phyloP scores from a whole-genome alignment of 2,797 vertebrate species.

The Parauchenoglanis punctatus region DNA sequence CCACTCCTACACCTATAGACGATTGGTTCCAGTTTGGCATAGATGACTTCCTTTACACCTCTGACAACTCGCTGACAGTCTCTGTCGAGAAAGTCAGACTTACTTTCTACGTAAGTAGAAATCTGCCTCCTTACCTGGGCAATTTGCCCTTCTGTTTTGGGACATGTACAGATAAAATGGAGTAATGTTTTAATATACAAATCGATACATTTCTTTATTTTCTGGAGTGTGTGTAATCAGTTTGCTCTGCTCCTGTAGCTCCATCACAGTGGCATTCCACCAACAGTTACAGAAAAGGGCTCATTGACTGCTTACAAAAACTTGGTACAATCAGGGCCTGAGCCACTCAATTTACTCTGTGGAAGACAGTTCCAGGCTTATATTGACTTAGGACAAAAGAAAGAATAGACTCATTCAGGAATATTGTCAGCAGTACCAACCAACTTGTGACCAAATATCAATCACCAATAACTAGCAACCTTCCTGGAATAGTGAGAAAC shows the following conservation, averaged over 20 bases:
- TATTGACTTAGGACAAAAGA: neutral
- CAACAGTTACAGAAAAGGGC: slow-evolving; percentile 10
- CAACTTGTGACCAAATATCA: neutral
- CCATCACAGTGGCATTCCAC: neutral
- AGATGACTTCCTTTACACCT: neutral
- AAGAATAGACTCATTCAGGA: neutral
- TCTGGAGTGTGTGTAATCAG: neutral
- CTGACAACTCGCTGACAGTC: neutral
- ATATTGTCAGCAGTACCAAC: neutral
- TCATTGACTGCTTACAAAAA: slow-evolving; percentile 16
- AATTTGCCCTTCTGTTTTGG: neutral
- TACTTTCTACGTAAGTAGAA: neutral
- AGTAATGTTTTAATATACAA: neutral
- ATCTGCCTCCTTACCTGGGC: neutral
- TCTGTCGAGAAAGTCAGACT: neutral
- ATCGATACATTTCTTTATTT: neutral
- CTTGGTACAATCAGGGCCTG: slow-evolving; percentile 9
- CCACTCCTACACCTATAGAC: neutral
- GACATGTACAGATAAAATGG: neutral
- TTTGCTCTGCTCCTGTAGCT: neutral
- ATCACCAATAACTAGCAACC: neutral
- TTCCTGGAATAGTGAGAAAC: neutral
- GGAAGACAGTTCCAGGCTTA: neutral
- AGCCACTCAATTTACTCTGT: neutral
- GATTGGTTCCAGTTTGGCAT: neutral